A percentile compares a stretch with the other conserved stretches of the same genome.
phyloP scores from a whole-genome alignment of 2,113 vertebrate species.

The Centropus unirufus region DNA sequence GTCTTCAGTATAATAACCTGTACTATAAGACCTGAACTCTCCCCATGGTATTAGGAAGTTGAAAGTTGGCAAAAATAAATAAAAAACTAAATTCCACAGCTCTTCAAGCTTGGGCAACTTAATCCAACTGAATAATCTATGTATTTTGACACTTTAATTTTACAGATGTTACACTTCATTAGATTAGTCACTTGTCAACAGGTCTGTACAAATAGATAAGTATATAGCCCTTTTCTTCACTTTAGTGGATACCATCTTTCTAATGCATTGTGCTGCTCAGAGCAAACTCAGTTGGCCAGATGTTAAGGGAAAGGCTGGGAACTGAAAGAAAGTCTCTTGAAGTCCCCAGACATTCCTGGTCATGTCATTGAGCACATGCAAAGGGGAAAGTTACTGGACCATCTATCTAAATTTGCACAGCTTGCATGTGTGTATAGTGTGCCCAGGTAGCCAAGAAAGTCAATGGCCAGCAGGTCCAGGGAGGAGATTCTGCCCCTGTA shows the following conservation, averaged over 20 bases:
- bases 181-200: background rate
- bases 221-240: background rate
- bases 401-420: background rate
- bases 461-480: too few relatives aligned
- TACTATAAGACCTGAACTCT: background rate
- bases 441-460: too few relatives aligned
- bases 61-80: background rate
- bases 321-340: background rate
- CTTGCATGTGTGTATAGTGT: too few relatives aligned
- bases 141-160: background rate
- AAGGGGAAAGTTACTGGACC: background rate
- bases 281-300: background rate
- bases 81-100: background rate
- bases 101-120: background rate
- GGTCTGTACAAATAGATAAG: background rate
- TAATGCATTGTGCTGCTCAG: background rate
- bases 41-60: background rate
- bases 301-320: background rate
- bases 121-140: background rate
- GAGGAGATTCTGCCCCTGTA: too few relatives aligned
- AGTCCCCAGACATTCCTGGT: background rate
- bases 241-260: background rate
- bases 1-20: background rate
- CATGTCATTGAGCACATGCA: fast-evolving
- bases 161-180: background rate